Evolutionary conservation across 2,888 invertebrate genomes (phyloP), one percentile per base, ranked within the genome.

Genomic region (Synergus umbraculus): DNA sequence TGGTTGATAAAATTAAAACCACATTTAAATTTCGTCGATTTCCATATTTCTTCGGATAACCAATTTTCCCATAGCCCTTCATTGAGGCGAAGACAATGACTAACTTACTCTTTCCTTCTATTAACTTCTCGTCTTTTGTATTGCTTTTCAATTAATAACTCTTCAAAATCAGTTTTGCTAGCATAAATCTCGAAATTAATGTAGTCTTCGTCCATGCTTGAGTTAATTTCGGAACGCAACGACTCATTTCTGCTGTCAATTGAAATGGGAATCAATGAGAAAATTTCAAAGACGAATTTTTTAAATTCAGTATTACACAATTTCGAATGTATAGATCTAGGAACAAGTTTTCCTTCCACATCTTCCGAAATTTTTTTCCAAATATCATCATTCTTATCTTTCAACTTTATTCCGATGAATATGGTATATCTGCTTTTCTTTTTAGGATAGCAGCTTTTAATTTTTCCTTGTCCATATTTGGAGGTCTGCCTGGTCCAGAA

Each of bases 1-100:
- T 65, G 43, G 15, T 65, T 65, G 5, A 41, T 43, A n/a, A 65
- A 65, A 43, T 65, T 65, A 7, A 65, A 65, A 3, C 65, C 65
- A 43, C 43, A 65, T 65, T 41, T 41, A 4, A 65, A 43, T 43
- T 65, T 65, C 8, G 41, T 43, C 7, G 37, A 0, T n/a, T 65
- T n/a, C 37, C 41, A 65, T n/a, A 65, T 65, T 41, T n/a, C 65
- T n/a, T 65, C n/a, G 1, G 37, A 15, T 9, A 43, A 2, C 9
- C n/a, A 41, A 41, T 43, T 41, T 43, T 65, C n/a, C 65, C 43
- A 65, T 9, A 9, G 15, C 9, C 15, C 43, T 41, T 41, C 9
- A n/a, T 65, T 65, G 5, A 65, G n/a, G n/a, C 41, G 37, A 41
- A n/a, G 9, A n/a, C 15, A 41, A 41, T 65, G 41, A n/a, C 43